Evolutionary conservation across 2,113 vertebrate species (phyloP), one percentile per base, ranked within the genome.

Genomic region (Aptenodytes forsteri): DNA sequence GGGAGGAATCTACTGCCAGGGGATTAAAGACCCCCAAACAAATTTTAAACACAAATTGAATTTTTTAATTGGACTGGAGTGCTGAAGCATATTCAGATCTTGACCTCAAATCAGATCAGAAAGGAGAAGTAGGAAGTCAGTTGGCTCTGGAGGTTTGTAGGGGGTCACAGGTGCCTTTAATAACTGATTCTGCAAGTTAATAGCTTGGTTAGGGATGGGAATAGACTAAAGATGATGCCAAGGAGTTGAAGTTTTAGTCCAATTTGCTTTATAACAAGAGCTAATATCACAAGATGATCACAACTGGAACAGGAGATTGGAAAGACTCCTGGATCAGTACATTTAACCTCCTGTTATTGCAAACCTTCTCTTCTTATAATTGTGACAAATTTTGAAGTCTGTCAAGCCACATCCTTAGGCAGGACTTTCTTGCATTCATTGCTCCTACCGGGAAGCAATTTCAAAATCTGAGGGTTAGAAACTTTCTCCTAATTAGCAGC

Each of bases 11-110:
- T 64, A 86, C 59, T 10, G 42, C 73, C 76, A 91, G 83, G 82
- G 93, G 81, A 82, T 91, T 92, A 72, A 89, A 95, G 95, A 94
- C 87, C 76, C 67, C n/a, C 82, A 91, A 96, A 96, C 83, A 95
- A 67, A 93, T 94, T 97, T 95, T 97, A 71, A 94, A 85, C 64
- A 91, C 69, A 95, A 96, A 90, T 87, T 90, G 62, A 38, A 96
- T 94, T 97, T 96, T 96, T 96, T 94, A 97, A 94, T 96, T 96
- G 89, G 78, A 65, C 89, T 96, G 90, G 90, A 92, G 55, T 89
- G 84, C 88, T 92, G 90, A 96, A 95, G 76, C 65, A 32, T 85
- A 91, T 93, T 80, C 61, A 55, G 82, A 89, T 93, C 91, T 93
- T 87, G 95, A 96, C 94, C 87, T 92, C 89, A 92, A 92, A 95